phyloP scores from a whole-genome alignment of 2,888 invertebrate genomes.

The Plebejus anna region DNA sequence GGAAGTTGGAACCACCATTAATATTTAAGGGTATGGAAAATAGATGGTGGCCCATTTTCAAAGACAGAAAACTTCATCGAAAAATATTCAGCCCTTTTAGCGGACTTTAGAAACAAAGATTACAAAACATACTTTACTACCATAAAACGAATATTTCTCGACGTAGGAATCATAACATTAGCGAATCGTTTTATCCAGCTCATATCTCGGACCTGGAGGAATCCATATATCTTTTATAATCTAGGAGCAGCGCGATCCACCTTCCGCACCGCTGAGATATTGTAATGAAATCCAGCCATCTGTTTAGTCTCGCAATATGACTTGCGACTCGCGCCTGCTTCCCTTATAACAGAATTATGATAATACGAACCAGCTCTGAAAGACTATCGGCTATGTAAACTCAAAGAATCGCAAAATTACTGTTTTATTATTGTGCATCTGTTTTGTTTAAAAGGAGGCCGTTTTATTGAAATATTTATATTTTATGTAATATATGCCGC shows the following conservation, averaged over 20 bases:
- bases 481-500: no score
- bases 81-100: not conserved
- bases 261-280: conserved; percentile 67
- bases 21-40: no score
- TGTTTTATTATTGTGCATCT: not conserved
- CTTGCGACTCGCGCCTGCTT: conserved; percentile 57
- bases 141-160: not conserved
- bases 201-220: conserved; percentile 51
- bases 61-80: not conserved
- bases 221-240: conserved; percentile 64
- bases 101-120: not conserved
- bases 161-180: conserved; percentile 19
- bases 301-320: conserved; percentile 71
- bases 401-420: conserved; percentile 19
- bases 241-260: conserved; percentile 61
- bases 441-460: not conserved
- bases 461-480: not conserved
- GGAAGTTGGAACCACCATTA: no score
- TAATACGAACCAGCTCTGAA: conserved; percentile 38
- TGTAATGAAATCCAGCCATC: conserved; percentile 75
- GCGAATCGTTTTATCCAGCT: conserved; percentile 36
- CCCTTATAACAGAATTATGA: conserved; percentile 49
- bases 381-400: conserved; percentile 13
- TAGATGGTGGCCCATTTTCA: no score
- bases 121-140: not conserved